A percentile compares a stretch with the other conserved stretches of the same genome.
phyloP scores from a whole-genome alignment of 2,888 invertebrate species.

The Zygaena filipendulae region DNA sequence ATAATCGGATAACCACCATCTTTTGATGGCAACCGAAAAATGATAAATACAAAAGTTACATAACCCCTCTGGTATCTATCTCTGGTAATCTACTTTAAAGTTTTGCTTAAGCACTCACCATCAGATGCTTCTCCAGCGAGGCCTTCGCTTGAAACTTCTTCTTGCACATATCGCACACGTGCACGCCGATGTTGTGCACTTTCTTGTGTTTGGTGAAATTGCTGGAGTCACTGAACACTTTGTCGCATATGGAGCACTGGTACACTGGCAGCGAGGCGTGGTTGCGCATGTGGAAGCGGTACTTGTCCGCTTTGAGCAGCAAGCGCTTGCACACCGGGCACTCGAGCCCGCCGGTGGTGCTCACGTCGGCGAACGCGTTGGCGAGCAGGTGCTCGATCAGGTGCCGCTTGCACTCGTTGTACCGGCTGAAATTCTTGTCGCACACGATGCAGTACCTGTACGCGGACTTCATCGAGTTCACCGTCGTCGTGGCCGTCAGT shows the following conservation, averaged over 20 bases:
- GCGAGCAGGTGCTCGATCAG: constrained; percentile 37
- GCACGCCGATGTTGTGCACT: constrained; percentile 29
- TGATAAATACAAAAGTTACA: too few relatives aligned
- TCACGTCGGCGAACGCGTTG: constrained; percentile 24
- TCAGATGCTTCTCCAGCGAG: constrained; percentile 28
- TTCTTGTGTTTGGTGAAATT: constrained; percentile 55
- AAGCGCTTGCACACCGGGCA: constrained; percentile 26
- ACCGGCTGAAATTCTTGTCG: constrained; percentile 19
- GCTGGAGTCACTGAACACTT: constrained; percentile 43
- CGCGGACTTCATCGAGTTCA: too few relatives aligned
- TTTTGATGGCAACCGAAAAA: too few relatives aligned
- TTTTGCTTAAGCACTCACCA: too few relatives aligned
- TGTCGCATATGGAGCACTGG: constrained; percentile 35
- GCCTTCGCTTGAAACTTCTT: constrained; percentile 34
- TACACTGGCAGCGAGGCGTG: constrained; percentile 38
- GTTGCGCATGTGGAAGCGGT: constrained; percentile 38
- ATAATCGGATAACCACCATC: too few relatives aligned
- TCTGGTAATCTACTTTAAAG: too few relatives aligned
- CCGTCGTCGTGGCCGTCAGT: too few relatives aligned
- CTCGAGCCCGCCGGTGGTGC: not conserved
- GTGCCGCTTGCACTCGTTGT: constrained; percentile 34
- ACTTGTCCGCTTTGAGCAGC: constrained; percentile 18
- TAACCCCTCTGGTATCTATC: too few relatives aligned
- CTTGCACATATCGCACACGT: constrained; percentile 32
- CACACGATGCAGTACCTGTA: constrained; percentile 26